Conservation (phyloP, 1,140 invertebrate genomes). For the Aleiodes sp. region DNA sequence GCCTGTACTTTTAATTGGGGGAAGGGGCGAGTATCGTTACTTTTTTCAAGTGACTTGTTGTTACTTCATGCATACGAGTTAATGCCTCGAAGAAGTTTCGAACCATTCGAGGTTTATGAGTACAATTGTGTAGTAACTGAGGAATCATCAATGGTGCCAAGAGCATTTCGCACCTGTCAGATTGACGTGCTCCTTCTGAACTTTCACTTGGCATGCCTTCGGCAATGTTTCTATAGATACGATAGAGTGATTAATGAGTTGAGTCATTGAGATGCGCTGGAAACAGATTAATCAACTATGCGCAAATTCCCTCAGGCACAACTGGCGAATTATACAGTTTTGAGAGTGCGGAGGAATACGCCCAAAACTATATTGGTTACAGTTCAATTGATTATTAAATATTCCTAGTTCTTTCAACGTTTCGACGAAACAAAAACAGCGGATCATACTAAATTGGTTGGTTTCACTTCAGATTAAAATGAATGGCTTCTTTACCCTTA, state of each 20-base stretch:
- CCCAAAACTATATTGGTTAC: slow-evolving; percentile 21
- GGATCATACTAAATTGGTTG: too few species aligned
- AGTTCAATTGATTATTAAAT: slow-evolving; percentile 1
- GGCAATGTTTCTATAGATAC: slow-evolving; percentile 31
- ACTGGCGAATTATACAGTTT: slow-evolving; percentile 9
- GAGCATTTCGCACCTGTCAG: slow-evolving; percentile 33
- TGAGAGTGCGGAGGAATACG: not conserved
- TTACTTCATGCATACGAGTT: too few species aligned
- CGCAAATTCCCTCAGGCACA: not conserved
- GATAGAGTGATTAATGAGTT: slow-evolving; percentile 20
- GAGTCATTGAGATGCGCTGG: slow-evolving; percentile 19
- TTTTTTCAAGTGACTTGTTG: not conserved
- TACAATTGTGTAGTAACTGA: too few species aligned
- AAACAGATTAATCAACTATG: slow-evolving; percentile 13
- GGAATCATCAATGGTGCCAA: not conserved
- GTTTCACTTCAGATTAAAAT: too few species aligned
- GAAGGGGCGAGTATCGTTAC: not conserved
- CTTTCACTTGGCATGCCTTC: slow-evolving; percentile 5
- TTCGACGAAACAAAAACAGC: too few species aligned
- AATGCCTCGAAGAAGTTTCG: not conserved
- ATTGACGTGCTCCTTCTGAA: slow-evolving; percentile 29
- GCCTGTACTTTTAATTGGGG: slow-evolving; percentile 33
- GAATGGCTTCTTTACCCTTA: not conserved
- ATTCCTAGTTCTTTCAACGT: not conserved
- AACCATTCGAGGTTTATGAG: too few species aligned